A percentile compares a stretch with the other conserved stretches of the same genome.
Conservation (phyloP, 2,797 vertebrate species). For the Tinamus major region DNA sequence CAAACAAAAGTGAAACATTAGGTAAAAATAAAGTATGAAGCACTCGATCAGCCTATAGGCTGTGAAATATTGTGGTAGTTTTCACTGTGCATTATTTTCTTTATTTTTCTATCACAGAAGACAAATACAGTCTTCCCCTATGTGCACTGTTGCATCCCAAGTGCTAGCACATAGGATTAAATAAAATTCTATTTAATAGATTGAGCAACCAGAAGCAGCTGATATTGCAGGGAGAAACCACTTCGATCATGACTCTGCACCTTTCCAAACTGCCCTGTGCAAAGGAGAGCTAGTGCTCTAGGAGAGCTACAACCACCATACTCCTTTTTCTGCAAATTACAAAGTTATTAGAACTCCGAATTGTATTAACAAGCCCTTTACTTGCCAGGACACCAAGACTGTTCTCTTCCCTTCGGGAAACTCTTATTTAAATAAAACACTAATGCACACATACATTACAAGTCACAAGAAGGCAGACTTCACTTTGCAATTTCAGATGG, state of each 20-base stretch:
- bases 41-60: neutral
- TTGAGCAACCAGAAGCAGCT: neutral
- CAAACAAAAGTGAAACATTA: constrained; percentile 57
- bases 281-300: neutral
- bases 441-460: neutral
- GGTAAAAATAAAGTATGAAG: constrained; percentile 39
- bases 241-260: neutral
- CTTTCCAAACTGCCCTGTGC: neutral
- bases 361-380: neutral
- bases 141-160: neutral
- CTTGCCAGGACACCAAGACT: neutral
- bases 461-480: neutral
- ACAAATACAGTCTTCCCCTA: rapidly evolving
- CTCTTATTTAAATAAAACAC: neutral
- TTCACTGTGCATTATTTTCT: neutral
- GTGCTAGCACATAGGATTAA: neutral
- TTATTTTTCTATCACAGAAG: too few species aligned
- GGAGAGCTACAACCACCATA: neutral
- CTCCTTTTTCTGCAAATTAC: neutral
- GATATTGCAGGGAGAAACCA: neutral
- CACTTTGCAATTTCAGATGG: neutral
- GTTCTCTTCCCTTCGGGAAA: neutral
- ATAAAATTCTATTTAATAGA: neutral
- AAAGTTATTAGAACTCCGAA: neutral
- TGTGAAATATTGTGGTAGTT: constrained; percentile 1